Conservation (phyloP, 2,113 vertebrate genomes). For the Phodopus roborovskii region DNA sequence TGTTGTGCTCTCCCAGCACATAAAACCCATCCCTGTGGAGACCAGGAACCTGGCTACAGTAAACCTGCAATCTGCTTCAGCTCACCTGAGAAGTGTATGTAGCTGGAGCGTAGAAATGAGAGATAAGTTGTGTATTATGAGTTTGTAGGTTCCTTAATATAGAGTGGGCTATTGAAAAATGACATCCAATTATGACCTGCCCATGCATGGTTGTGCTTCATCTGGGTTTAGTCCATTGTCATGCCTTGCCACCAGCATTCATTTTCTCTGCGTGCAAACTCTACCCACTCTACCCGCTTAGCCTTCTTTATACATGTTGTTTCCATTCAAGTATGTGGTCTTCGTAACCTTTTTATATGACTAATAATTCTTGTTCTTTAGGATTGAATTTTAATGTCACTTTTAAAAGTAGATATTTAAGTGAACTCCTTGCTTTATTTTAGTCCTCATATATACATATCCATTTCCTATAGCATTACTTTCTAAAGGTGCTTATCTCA, state of each 20-base stretch:
- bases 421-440: not conserved
- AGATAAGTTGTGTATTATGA: not conserved
- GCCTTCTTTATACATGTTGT: not conserved
- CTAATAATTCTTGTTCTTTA: not conserved
- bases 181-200: not conserved
- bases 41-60: not conserved
- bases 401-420: not conserved
- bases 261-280: too few relatives aligned
- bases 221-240: not conserved
- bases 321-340: not conserved
- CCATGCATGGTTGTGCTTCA: not conserved
- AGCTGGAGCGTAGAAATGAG: not conserved
- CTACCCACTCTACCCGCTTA: not conserved
- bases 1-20: not conserved
- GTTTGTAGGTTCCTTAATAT: not conserved
- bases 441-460: not conserved
- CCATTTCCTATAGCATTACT: not conserved
- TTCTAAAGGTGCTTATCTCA: not conserved
- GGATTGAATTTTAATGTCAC: not conserved
- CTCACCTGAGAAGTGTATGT: not conserved
- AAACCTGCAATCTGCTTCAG: not conserved
- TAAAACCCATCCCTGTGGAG: not conserved
- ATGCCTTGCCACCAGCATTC: fast-evolving
- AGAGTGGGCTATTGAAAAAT: not conserved
- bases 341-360: not conserved